Evolutionary conservation across 2,888 invertebrate genomes (phyloP).

Genomic region (Scrobipalpa costella): DNA sequence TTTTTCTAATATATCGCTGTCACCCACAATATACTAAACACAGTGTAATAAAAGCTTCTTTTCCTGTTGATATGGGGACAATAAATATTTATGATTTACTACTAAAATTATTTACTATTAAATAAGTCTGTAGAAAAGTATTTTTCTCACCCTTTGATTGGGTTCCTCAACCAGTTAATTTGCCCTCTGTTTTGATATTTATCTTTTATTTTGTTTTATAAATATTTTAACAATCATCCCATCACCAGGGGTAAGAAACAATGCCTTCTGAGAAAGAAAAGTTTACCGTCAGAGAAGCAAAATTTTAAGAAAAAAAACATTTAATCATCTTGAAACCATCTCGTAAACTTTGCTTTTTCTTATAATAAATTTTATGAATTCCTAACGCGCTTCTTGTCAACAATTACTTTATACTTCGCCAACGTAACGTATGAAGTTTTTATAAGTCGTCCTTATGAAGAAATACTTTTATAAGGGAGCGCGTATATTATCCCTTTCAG

Average conservation of each 20-base stretch:
- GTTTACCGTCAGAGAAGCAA: conserved; percentile 63
- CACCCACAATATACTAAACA: too few relatives aligned
- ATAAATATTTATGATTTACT: too few relatives aligned
- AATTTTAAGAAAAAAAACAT: conserved; percentile 73
- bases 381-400: conserved; percentile 67
- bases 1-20: too few relatives aligned
- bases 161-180: too few relatives aligned
- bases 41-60: too few relatives aligned
- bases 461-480: conserved; percentile 57
- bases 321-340: conserved; percentile 70
- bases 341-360: conserved; percentile 61
- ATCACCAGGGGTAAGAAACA: conserved; percentile 51
- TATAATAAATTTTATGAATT: conserved; percentile 69
- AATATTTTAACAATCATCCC: too few relatives aligned
- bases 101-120: too few relatives aligned
- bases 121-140: too few relatives aligned
- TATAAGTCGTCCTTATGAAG: conserved; percentile 57
- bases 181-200: neutral
- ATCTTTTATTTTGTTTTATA: conserved; percentile 32
- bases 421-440: conserved; percentile 38
- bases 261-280: conserved; percentile 59
- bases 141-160: too few relatives aligned
- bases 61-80: too few relatives aligned
- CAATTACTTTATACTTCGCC: conserved; percentile 69
- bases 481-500: conserved; percentile 28